Percentiles rank a stretch among this genome's conserved stretches.
Conservation (phyloP, 2,113 vertebrate genomes). For the Clinocottus analis region DNA sequence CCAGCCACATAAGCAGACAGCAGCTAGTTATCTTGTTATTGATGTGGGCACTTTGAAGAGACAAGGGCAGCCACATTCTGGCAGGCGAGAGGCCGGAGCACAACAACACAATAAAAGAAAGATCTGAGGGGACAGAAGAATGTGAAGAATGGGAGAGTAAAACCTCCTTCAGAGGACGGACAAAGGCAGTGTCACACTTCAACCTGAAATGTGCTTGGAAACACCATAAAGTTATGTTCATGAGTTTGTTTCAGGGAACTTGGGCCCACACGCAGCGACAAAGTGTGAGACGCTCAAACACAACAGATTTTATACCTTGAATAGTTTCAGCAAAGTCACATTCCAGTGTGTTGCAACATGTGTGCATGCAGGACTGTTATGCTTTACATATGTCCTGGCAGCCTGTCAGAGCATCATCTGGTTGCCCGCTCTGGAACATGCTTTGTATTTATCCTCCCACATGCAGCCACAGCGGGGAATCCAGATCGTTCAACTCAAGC, state of each 20-base stretch:
- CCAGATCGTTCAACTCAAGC: conserved; percentile 34
- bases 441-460: conserved; percentile 64
- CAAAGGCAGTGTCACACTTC: conserved; percentile 46
- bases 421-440: conserved; percentile 43
- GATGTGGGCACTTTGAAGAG: conserved; percentile 67
- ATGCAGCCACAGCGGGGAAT: conserved; percentile 44
- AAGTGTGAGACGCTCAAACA: conserved; percentile 3
- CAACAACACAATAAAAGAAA: conserved; percentile 49
- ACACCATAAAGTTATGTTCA: conserved; percentile 44
- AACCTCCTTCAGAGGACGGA: conserved; percentile 20
- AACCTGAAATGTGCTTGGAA: conserved; percentile 45
- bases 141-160: conserved; percentile 62
- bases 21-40: conserved; percentile 59
- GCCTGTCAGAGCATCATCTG: conserved; percentile 50
- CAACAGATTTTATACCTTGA: conserved; percentile 8
- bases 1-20: conserved; percentile 52
- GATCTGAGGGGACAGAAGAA: conserved; percentile 57
- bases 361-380: conserved; percentile 17
- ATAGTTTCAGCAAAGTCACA: conserved; percentile 14
- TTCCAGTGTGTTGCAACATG: conserved; percentile 15
- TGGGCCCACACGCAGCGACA: conserved; percentile 12
- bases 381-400: conserved; percentile 64
- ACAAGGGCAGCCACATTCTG: conserved; percentile 32
- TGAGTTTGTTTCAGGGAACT: conserved; percentile 25
- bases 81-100: conserved; percentile 15